Evolutionary conservation across 2,797 vertebrate genomes (phyloP).

Genomic region (Hozukius guyotensis): DNA sequence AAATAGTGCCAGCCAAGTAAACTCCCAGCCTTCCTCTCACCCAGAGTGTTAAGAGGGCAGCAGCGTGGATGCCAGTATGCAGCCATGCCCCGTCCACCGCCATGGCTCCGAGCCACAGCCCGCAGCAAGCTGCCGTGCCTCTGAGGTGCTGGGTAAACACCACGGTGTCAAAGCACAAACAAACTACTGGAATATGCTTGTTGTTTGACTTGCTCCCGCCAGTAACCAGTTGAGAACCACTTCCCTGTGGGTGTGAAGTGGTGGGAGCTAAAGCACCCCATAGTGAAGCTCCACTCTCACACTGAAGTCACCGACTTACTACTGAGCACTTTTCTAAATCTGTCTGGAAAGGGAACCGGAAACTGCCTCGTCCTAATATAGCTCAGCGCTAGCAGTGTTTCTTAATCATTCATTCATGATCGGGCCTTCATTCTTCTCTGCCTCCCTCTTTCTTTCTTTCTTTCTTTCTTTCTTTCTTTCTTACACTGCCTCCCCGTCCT

Average conservation of each 20-base stretch:
- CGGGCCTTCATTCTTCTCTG: slow-evolving; percentile 16
- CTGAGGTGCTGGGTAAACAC: slow-evolving; percentile 75
- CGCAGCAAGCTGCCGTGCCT: slow-evolving; percentile 58
- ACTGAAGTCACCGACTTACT: slow-evolving; percentile 27
- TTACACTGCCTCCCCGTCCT: slow-evolving; percentile 9
- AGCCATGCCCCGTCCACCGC: slow-evolving; percentile 61
- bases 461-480: not conserved
- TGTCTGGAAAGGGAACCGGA: slow-evolving; percentile 29
- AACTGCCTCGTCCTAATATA: slow-evolving; percentile 41
- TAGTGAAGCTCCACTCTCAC: slow-evolving; percentile 10
- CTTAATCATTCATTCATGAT: slow-evolving; percentile 60
- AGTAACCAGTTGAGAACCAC: slow-evolving; percentile 65
- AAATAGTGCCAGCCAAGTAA: slow-evolving; percentile 45
- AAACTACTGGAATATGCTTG: slow-evolving; percentile 62
- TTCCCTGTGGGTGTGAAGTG: slow-evolving; percentile 55
- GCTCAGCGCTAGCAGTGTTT: slow-evolving; percentile 38
- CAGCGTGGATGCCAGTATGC: slow-evolving; percentile 58
- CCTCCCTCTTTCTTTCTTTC: not conserved
- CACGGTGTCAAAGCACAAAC: slow-evolving; percentile 71
- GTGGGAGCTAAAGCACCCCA: slow-evolving; percentile 27
- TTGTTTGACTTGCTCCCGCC: slow-evolving; percentile 60
- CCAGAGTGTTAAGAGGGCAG: slow-evolving; percentile 63
- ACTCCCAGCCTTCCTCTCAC: slow-evolving; percentile 53
- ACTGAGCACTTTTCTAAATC: slow-evolving; percentile 18
- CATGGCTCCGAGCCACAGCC: slow-evolving; percentile 63